phyloP scores from a whole-genome alignment of 2,113 vertebrate genomes.

The Hymenochirus boettgeri region DNA sequence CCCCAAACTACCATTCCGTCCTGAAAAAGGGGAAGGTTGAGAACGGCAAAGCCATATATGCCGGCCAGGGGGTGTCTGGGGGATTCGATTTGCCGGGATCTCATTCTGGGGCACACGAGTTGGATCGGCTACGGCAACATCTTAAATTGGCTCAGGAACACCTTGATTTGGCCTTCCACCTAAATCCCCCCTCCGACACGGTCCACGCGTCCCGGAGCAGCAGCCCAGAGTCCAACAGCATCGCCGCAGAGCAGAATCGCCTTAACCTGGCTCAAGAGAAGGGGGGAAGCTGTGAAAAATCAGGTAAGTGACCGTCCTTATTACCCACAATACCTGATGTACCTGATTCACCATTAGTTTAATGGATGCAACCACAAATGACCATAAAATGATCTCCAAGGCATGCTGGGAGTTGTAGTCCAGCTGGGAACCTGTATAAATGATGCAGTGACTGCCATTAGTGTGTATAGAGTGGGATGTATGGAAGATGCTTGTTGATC shows the following conservation, averaged over 20 bases:
- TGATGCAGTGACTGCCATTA: too few species aligned
- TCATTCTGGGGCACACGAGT: constrained; percentile 52
- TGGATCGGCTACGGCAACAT: constrained; percentile 71
- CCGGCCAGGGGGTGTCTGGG: constrained; percentile 55
- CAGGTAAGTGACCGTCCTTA: too few species aligned
- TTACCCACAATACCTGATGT: too few species aligned
- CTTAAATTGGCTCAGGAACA: constrained; percentile 80
- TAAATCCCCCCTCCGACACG: constrained; percentile 38
- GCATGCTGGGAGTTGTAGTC: too few species aligned
- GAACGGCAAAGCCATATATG: constrained; percentile 52
- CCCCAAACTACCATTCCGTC: constrained; percentile 72
- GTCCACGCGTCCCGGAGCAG: constrained; percentile 71
- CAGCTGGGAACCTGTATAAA: too few species aligned
- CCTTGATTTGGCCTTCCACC: constrained; percentile 75
- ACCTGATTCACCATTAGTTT: too few species aligned
- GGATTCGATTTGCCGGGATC: constrained; percentile 52
- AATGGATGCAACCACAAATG: too few species aligned
- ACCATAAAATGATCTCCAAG: too few species aligned
- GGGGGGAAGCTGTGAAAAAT: constrained; percentile 61
- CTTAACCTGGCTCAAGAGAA: constrained; percentile 82
- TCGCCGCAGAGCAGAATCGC: constrained; percentile 75
- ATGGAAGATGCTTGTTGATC: too few species aligned
- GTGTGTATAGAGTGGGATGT: too few species aligned
- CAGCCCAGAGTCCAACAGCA: constrained; percentile 73
- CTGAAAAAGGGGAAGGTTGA: constrained; percentile 64